These are phyloP conservation scores for Harmothoe impar DNA, from an alignment of 2,888 invertebrate species.

Conservation along the genomic window DNA sequence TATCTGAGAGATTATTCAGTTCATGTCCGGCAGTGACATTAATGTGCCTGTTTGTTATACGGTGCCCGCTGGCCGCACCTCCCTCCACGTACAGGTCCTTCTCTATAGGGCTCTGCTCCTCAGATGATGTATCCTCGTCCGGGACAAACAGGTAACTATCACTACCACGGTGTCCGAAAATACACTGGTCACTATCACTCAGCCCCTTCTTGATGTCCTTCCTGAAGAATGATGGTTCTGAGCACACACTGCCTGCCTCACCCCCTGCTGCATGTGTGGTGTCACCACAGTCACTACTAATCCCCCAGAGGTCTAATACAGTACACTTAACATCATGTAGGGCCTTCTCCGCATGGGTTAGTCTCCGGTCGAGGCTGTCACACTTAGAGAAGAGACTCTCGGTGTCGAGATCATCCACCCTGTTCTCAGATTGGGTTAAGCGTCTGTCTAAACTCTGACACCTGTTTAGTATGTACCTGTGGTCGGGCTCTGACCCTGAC, in stretches of 20 bases:
- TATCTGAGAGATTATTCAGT: not conserved
- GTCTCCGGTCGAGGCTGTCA: constrained; percentile 48
- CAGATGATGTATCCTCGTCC: not conserved
- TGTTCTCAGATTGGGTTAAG: not conserved
- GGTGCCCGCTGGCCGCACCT: not conserved
- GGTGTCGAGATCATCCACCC: constrained; percentile 6
- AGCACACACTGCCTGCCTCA: not conserved
- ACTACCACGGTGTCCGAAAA: not conserved
- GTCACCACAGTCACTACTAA: not conserved
- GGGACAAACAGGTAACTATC: not conserved
- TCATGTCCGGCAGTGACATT: not conserved
- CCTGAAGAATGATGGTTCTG: not conserved
- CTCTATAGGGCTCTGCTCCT: not conserved
- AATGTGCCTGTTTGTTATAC: not conserved
- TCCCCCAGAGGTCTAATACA: constrained; percentile 49
- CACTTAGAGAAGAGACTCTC: constrained; percentile 5
- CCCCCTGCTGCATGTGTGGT: not conserved
- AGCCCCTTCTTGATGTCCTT: not conserved
- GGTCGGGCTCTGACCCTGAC: not conserved
- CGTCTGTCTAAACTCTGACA: not conserved
- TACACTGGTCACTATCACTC: not conserved
- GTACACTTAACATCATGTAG: constrained; percentile 49
- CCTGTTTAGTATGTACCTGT: not conserved
- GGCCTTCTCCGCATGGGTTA: constrained; percentile 50
- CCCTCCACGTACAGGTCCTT: not conserved